Evolutionary conservation across 2,888 invertebrate species (phyloP).

Genomic region (Iphiclides podalirius): DNA sequence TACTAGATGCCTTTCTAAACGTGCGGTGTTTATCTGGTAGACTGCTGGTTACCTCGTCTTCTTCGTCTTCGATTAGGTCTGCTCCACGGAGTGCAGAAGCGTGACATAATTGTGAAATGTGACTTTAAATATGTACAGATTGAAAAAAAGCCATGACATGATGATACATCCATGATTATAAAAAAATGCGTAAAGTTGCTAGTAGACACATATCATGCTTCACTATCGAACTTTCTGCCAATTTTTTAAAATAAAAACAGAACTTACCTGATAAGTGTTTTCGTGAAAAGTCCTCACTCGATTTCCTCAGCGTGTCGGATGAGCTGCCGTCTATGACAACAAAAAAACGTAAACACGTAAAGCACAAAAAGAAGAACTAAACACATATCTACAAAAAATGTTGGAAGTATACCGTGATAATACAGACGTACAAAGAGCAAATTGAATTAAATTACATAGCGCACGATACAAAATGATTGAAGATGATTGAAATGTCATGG

Average conservation of each 20-base stretch:
- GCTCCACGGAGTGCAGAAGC: slow-evolving; percentile 50
- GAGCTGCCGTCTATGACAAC: slow-evolving; percentile 78
- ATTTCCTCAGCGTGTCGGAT: slow-evolving; percentile 70
- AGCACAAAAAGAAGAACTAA: slow-evolving; percentile 57
- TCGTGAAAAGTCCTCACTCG: slow-evolving; percentile 76
- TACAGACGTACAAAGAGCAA: slow-evolving; percentile 17
- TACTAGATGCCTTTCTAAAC: slow-evolving; percentile 80
- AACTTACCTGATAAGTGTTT: slow-evolving; percentile 77
- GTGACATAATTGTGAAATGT: slow-evolving; percentile 42
- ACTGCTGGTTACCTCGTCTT: slow-evolving; percentile 75
- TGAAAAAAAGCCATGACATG: slow-evolving; percentile 33
- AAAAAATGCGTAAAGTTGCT: slow-evolving; percentile 40
- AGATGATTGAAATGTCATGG: slow-evolving; percentile 2
- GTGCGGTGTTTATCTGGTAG: slow-evolving; percentile 66
- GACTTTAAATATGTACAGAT: slow-evolving; percentile 36
- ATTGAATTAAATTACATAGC: slow-evolving; percentile 17
- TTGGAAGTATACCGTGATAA: slow-evolving; percentile 24
- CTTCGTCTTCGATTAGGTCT: slow-evolving; percentile 81
- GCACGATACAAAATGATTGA: slow-evolving; percentile 10
- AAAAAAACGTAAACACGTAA: slow-evolving; percentile 71
- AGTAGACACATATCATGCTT: slow-evolving; percentile 59
- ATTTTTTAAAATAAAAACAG: slow-evolving; percentile 9
- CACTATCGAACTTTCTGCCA: background rate
- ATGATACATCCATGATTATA: slow-evolving; percentile 36
- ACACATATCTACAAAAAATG: slow-evolving; percentile 59